These are phyloP conservation scores for Amphipyra berbera DNA, from an alignment of 2,888 invertebrate species.

Conservation along the genomic window DNA sequence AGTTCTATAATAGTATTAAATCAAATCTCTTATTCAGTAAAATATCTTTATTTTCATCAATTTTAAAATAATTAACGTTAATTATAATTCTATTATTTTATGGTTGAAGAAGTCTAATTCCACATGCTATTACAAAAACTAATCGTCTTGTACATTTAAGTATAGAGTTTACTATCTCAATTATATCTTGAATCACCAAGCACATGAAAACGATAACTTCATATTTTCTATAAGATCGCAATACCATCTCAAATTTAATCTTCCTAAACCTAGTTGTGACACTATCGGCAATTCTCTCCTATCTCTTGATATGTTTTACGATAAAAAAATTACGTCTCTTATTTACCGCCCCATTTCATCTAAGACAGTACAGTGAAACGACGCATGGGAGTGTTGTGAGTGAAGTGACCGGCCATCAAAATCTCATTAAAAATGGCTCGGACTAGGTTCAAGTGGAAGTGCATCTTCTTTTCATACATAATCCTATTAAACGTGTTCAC, in stretches of 20 bases:
- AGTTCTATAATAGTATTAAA: too few relatives aligned
- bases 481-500: constrained; percentile 65
- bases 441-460: constrained; percentile 73
- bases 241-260: constrained; percentile 57
- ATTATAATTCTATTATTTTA: too few relatives aligned
- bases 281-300: constrained; percentile 63
- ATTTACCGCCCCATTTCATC: constrained; percentile 59
- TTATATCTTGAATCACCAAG: constrained; percentile 10
- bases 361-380: constrained; percentile 53
- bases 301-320: constrained; percentile 39
- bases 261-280: constrained; percentile 55
- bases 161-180: constrained; percentile 23
- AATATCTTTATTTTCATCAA: too few relatives aligned
- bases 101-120: too few relatives aligned
- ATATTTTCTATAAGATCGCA: constrained; percentile 13
- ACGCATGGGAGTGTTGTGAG: constrained; percentile 66
- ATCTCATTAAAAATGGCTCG: constrained; percentile 71
- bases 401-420: constrained; percentile 62
- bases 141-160: constrained; percentile 1
- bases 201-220: constrained; percentile 28
- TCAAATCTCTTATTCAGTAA: too few relatives aligned
- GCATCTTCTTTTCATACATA: constrained; percentile 62
- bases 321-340: constrained; percentile 34
- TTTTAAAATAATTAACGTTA: too few relatives aligned
- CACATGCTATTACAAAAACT: neutral